phyloP scores from a whole-genome alignment of 2,888 invertebrate genomes.

The Chydorus sphaericus region DNA sequence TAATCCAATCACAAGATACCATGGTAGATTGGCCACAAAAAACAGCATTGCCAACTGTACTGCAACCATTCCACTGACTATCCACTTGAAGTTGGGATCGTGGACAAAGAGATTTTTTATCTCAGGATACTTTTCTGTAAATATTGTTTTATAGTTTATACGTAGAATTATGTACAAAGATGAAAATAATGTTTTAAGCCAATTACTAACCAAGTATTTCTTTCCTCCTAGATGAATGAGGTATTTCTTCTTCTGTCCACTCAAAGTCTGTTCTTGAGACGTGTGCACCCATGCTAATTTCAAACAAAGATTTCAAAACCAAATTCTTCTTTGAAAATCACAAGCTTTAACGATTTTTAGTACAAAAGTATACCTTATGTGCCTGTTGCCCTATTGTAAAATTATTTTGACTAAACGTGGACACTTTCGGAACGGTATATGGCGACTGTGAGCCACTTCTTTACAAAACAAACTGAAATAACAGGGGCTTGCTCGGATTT shows the following conservation, averaged over 20 bases:
- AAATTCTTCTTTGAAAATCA: too few species aligned
- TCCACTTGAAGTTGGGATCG: constrained; percentile 86
- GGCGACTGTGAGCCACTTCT: too few species aligned
- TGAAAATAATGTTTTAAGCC: too few species aligned
- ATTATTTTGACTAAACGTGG: too few species aligned
- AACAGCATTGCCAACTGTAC: constrained; percentile 61
- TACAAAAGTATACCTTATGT: too few species aligned
- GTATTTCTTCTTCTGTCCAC: constrained; percentile 94
- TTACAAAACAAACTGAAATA: too few species aligned
- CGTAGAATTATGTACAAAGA: background rate
- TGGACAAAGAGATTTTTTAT: constrained; percentile 74
- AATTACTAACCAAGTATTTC: constrained; percentile 64
- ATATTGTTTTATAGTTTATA: constrained; percentile 17
- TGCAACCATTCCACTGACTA: constrained; percentile 71
- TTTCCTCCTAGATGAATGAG: constrained; percentile 86
- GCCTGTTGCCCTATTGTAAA: too few species aligned
- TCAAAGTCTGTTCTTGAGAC: constrained; percentile 92
- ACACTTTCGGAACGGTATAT: too few species aligned
- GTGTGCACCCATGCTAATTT: constrained; percentile 73
- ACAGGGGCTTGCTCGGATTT: too few species aligned
- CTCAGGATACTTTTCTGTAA: constrained; percentile 87
- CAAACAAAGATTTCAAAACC: too few species aligned
- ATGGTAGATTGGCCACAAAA: constrained; percentile 59
- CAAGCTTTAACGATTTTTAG: too few species aligned
- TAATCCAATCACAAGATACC: constrained; percentile 57